A percentile compares a stretch with the other conserved stretches of the same genome.
Conservation (phyloP, 2,888 invertebrate genomes). For the Netelia virgata region DNA sequence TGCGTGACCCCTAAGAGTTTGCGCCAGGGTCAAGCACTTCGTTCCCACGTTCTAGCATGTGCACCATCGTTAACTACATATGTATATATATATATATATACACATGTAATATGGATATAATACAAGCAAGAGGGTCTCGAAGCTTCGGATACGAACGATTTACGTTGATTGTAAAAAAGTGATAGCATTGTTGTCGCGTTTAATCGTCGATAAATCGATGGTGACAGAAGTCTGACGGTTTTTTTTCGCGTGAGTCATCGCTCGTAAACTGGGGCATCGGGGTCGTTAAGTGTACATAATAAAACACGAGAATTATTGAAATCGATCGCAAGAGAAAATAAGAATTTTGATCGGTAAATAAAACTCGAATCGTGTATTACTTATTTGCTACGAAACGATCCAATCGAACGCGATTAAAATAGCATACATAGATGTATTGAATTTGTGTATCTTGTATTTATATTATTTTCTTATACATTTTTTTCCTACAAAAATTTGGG, state of each 20-base stretch:
- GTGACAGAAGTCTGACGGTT: conserved; percentile 34
- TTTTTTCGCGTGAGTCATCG: conserved; percentile 19
- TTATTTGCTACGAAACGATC: too few species aligned
- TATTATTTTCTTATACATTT: too few species aligned
- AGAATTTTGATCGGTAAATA: too few species aligned
- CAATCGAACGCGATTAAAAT: too few species aligned
- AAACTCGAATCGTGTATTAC: too few species aligned
- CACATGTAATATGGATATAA: not conserved
- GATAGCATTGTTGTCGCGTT: not conserved
- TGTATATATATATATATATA: conserved; percentile 1
- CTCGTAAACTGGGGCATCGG: conserved; percentile 9
- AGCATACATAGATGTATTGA: too few species aligned
- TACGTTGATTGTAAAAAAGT: not conserved
- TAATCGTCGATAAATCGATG: conserved; percentile 16
- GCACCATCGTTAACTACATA: conserved; percentile 27
- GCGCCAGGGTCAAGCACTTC: conserved; percentile 68
- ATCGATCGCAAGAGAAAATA: too few species aligned
- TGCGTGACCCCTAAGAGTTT: conserved; percentile 70
- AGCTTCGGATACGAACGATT: not conserved
- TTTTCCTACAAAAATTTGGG: too few species aligned
- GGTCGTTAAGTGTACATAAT: not conserved
- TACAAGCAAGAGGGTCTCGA: not conserved
- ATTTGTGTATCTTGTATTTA: too few species aligned
- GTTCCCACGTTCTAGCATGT: conserved; percentile 51
- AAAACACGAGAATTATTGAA: too few species aligned